Evolutionary conservation across 2,797 vertebrate species (phyloP), one percentile per base, ranked within the genome.

Genomic region (Oreortyx pictus): DNA sequence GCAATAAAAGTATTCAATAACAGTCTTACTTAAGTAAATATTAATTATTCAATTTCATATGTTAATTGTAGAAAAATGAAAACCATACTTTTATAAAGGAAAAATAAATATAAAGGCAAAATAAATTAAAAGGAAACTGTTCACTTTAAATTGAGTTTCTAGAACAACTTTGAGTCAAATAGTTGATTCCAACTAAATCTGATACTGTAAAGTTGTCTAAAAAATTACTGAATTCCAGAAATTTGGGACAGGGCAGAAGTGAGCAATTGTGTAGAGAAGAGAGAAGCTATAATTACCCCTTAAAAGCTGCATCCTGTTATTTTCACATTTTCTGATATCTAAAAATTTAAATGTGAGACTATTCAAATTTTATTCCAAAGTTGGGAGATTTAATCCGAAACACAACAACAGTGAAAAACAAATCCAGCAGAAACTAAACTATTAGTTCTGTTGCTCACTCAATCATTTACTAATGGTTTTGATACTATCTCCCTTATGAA

Each of bases 101-200:
- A 91, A 56, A 11, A 89, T 50, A 78, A 89, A 87, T 75, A 39
- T 39, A 39, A 39, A 67, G 65, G 20, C 8, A 91, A 56, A 11
- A 89, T 50, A 78, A 89, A 87, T 75, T 81, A 77, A 80, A 89
- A 88, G 80, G 71, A 62, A 92, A 88, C 46, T 65, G 19, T 76
- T 33, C 75, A 43, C 74, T 60, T 84, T 70, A 25, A 54, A 61
- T n/a, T 29, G 31, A 59, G 33, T 70, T 61, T 71, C 57, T 82
- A 44, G 20, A 86, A 68, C 33, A 88, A 44, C 27, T 75, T 80
- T 49, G 61, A 74, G 46, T 65, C 31, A 57, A 83, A 83, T 44
- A 11, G 22, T n/a, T 84, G 49, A 57, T 61, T 79, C 11, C 6
- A 88, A 79, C 8, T 29, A 68, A 78, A 61, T 37, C 37, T 73